Conservation (phyloP, 1,140 invertebrate species). For the Paralvinella palmiformis region DNA sequence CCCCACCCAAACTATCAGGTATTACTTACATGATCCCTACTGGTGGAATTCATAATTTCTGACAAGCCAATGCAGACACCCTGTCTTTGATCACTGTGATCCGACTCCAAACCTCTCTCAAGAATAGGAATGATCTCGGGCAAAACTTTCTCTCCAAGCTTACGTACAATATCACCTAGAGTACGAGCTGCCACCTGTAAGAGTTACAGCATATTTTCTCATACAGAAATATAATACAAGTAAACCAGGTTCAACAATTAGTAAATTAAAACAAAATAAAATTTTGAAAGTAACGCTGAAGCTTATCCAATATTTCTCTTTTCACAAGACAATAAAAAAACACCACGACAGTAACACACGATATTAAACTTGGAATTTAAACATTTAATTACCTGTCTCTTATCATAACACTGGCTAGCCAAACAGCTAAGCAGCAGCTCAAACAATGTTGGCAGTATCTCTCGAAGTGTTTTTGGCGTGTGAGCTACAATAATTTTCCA, state of each 20-base stretch:
- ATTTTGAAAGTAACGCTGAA: neutral
- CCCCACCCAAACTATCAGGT: neutral
- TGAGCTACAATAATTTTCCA: slow-evolving; percentile 97
- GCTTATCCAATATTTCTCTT: too few species aligned
- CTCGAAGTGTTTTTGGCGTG: slow-evolving; percentile 89
- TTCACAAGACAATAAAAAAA: too few species aligned
- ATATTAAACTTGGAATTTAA: too few species aligned
- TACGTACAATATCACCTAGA: slow-evolving; percentile 92
- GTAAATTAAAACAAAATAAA: neutral
- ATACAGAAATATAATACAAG: neutral
- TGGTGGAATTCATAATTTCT: slow-evolving; percentile 96
- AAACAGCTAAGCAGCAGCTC: slow-evolving; percentile 83
- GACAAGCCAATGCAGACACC: slow-evolving; percentile 97
- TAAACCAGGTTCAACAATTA: neutral
- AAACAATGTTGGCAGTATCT: slow-evolving; percentile 94
- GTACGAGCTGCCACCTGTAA: slow-evolving; percentile 83
- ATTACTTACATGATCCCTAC: slow-evolving; percentile 70
- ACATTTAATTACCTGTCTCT: slow-evolving; percentile 76
- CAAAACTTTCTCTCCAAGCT: slow-evolving; percentile 93
- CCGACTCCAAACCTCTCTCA: slow-evolving; percentile 84
- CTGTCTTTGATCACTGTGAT: slow-evolving; percentile 85
- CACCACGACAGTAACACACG: too few species aligned
- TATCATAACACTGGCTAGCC: slow-evolving; percentile 91
- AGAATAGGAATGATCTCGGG: slow-evolving; percentile 98
- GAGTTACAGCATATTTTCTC: neutral